Conservation (phyloP, 2,113 vertebrate genomes). For the Actenoides hombroni region DNA sequence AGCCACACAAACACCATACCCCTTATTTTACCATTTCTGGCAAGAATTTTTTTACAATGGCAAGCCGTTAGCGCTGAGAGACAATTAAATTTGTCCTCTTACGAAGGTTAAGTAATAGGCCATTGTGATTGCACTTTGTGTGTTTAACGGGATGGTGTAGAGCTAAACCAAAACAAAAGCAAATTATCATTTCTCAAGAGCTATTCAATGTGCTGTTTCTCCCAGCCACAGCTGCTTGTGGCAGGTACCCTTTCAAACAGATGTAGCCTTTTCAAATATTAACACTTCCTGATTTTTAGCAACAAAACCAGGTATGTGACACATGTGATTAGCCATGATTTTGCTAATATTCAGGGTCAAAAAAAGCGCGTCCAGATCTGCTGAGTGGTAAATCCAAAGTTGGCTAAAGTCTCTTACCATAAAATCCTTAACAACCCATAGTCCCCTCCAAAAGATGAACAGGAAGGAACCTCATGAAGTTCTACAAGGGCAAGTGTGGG, state of each 20-base stretch:
- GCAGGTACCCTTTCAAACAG: not conserved
- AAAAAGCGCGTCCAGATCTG: not conserved
- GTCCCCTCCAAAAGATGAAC: not conserved
- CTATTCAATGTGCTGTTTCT: not conserved
- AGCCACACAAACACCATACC: not conserved
- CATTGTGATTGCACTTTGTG: not conserved
- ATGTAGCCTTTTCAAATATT: not conserved
- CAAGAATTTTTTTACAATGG: not conserved
- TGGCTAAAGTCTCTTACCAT: not conserved
- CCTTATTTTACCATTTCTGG: constrained; percentile 26
- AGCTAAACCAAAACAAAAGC: not conserved
- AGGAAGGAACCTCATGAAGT: not conserved
- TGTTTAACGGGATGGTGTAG: not conserved
- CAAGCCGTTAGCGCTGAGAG: not conserved
- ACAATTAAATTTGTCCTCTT: not conserved
- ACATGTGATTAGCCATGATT: not conserved
- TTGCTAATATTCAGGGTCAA: not conserved
- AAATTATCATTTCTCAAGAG: no score
- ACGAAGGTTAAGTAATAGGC: not conserved
- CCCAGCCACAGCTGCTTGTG: not conserved
- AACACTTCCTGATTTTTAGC: not conserved
- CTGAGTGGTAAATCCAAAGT: not conserved
- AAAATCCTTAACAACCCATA: not conserved
- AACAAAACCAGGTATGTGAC: not conserved
- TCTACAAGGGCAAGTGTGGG: not conserved